Base-by-base conservation (phyloP, 2,797 vertebrate genomes). In the Anguilla megastoma region DNA sequence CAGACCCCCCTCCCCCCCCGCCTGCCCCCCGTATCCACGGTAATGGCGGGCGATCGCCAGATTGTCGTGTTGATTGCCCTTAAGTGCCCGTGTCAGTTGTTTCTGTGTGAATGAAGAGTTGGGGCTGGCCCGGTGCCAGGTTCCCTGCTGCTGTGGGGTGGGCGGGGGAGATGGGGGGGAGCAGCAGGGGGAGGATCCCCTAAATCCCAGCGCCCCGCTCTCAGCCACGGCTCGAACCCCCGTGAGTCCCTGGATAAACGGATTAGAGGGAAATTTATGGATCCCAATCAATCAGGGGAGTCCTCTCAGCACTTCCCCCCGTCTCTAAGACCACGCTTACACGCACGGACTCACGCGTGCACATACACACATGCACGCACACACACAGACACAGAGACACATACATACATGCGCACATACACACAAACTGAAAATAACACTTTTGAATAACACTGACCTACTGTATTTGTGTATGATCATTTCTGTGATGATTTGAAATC, bases 11-110 rank as follows among this genome's bases (percentile, higher is more conserved):
- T n/a, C n/a, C 88, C 33, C 88, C 89, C 90, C 85, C 36, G 36
- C 36, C 36, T 41, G 88, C 69, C 27, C 66, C 82, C 54, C 85
- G 63, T 87, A 21, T 33, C 88, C 66, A 82, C 50, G 88, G n/a
- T 63, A 89, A 94, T 90, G 90, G 90, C 86, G 87, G 92, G 93
- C 92, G 93, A 89, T 91, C 27, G 87, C 89, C 90, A 89, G 87
- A 60, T 88, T 84, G 88, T 92, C 93, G 91, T 90, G 92, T 91
- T 92, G 93, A 94, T 94, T 90, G 89, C 90, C 88, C 92, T 91
- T 94, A 93, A 94, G 93, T 93, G 94, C 93, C 93, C 88, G 87
- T 93, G 91, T 94, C 93, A 93, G 93, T 94, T 33, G 89, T 94
- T 95, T 95, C 88, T 91, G 91, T 94, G 93, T 95, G 93, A 95